These are phyloP conservation scores for Erpornis zantholeuca DNA, from an alignment of 2,113 vertebrate genomes.

Conservation along the genomic window DNA sequence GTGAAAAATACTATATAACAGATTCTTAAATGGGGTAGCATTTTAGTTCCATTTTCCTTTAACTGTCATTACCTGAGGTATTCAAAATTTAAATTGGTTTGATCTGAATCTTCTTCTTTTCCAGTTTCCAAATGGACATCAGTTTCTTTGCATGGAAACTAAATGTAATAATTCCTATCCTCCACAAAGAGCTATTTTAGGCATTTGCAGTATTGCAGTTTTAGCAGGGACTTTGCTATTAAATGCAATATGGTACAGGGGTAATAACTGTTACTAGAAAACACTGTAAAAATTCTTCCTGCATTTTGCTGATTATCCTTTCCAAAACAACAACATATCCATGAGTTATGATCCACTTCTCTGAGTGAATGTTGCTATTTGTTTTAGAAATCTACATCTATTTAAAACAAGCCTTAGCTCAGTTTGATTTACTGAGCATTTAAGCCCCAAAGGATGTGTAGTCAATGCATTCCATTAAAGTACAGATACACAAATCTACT, in stretches of 20 bases:
- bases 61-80: not conserved
- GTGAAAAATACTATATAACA: not conserved
- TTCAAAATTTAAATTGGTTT: not conserved
- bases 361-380: conserved; percentile 30
- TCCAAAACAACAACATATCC: not conserved
- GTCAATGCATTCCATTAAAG: conserved; percentile 26
- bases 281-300: not conserved
- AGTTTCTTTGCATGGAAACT: not conserved
- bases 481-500: conserved; percentile 29
- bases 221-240: not conserved
- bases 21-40: not conserved
- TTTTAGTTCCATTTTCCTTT: not conserved
- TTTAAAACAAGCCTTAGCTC: conserved; percentile 28
- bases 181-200: not conserved
- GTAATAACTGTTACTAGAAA: not conserved
- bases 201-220: not conserved
- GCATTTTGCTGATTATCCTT: conserved; percentile 32
- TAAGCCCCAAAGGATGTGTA: conserved; percentile 20
- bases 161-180: not conserved
- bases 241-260: not conserved
- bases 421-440: conserved; percentile 49
- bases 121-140: not conserved
- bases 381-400: conserved; percentile 37
- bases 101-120: not conserved
- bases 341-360: conserved; percentile 37